Conservation (phyloP, 2,113 vertebrate species). For the Nymphicus hollandicus region DNA sequence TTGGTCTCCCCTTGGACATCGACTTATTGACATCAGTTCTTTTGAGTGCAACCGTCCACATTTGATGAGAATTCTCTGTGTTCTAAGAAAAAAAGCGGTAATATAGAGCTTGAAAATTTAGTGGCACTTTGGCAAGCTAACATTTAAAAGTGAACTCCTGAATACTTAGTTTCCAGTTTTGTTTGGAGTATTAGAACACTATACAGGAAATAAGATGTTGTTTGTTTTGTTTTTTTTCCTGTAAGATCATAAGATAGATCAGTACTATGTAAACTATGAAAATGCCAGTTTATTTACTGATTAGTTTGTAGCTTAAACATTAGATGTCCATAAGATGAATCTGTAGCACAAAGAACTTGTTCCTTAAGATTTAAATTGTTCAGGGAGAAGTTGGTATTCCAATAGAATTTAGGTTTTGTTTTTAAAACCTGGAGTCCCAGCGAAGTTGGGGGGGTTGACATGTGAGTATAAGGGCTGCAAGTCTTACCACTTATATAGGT, state of each 20-base stretch:
- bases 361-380: not conserved
- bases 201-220: not conserved
- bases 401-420: not conserved
- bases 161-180: not conserved
- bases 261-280: not conserved
- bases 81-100: not conserved
- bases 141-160: not conserved
- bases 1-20: not conserved
- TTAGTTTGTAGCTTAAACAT: not conserved
- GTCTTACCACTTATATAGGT: fast-evolving
- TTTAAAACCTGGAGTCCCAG: not conserved
- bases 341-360: not conserved
- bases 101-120: not conserved
- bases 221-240: not conserved
- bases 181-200: not conserved
- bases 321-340: not conserved
- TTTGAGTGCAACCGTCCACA: not conserved
- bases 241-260: not conserved
- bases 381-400: not conserved
- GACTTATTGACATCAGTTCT: not conserved
- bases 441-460: not conserved
- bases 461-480: not conserved
- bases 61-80: not conserved
- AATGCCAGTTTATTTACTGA: not conserved
- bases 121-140: not conserved